phyloP scores from a whole-genome alignment of 1,140 invertebrate species.

The Lithobius niger region DNA sequence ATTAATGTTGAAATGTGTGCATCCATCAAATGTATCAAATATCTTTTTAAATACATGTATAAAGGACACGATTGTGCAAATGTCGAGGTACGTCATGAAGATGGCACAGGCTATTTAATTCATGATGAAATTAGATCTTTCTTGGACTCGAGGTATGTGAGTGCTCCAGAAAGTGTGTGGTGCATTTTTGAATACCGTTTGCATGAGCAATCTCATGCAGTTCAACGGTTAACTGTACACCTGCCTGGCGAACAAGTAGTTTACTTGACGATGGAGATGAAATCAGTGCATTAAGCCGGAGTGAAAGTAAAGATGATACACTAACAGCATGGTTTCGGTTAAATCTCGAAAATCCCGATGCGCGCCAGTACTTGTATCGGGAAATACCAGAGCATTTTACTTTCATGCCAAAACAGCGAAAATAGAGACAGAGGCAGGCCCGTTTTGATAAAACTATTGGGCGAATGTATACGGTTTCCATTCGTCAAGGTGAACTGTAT shows the following conservation, averaged over 20 bases:
- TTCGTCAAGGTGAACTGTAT: neutral
- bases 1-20: too few relatives aligned
- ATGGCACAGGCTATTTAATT: too few relatives aligned
- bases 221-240: neutral
- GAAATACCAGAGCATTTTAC: neutral
- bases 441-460: neutral
- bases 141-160: neutral
- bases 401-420: neutral
- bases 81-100: too few relatives aligned
- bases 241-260: neutral
- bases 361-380: neutral
- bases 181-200: neutral
- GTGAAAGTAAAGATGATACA: neutral
- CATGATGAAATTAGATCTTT: neutral
- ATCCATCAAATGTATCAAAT: too few relatives aligned
- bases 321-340: neutral
- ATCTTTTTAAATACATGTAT: too few relatives aligned
- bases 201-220: neutral
- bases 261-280: neutral
- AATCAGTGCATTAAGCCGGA: too few relatives aligned
- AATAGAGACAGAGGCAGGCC: neutral
- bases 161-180: neutral
- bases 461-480: neutral
- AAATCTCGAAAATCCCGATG: neutral
- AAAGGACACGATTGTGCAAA: too few relatives aligned